Percentiles rank a stretch among this genome's conserved stretches.
Evolutionary conservation across 2,888 invertebrate species (phyloP).

Genomic region (Antitype chi): DNA sequence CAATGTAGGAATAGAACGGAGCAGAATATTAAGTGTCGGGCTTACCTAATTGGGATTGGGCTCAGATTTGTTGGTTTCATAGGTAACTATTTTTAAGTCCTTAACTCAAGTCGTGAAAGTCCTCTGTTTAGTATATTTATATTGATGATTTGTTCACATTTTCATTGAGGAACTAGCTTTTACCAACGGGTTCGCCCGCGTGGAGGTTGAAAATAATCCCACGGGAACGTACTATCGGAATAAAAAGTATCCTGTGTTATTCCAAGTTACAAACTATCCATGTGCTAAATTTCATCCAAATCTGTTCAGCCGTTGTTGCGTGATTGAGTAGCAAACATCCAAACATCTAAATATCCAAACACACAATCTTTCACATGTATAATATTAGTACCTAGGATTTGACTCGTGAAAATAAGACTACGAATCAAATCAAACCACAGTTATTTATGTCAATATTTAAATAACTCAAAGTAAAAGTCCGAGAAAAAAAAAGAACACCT

Average conservation of each 20-base stretch:
- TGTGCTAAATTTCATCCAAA: too few species aligned
- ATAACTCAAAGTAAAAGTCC: neutral
- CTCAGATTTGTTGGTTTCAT: neutral
- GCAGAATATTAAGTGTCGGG: slow-evolving; percentile 18
- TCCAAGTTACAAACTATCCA: too few species aligned
- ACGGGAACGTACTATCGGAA: too few species aligned
- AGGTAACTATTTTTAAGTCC: neutral
- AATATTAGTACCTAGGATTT: too few species aligned
- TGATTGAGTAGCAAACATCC: too few species aligned
- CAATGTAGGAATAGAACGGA: neutral
- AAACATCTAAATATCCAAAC: too few species aligned
- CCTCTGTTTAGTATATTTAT: neutral
- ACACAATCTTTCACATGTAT: too few species aligned
- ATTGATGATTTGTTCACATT: neutral
- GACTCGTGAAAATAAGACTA: neutral
- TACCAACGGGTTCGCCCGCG: too few species aligned
- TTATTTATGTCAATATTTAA: neutral
- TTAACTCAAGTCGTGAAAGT: neutral
- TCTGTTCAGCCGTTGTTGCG: too few species aligned
- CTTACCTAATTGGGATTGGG: neutral
- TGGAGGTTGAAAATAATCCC: too few species aligned
- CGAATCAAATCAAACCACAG: neutral
- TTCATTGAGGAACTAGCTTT: neutral
- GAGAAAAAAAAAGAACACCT: neutral
- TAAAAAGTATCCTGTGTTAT: too few species aligned